These are phyloP conservation scores for Sycobia sp. DNA, from an alignment of 1,140 invertebrate species.

Conservation along the genomic window DNA sequence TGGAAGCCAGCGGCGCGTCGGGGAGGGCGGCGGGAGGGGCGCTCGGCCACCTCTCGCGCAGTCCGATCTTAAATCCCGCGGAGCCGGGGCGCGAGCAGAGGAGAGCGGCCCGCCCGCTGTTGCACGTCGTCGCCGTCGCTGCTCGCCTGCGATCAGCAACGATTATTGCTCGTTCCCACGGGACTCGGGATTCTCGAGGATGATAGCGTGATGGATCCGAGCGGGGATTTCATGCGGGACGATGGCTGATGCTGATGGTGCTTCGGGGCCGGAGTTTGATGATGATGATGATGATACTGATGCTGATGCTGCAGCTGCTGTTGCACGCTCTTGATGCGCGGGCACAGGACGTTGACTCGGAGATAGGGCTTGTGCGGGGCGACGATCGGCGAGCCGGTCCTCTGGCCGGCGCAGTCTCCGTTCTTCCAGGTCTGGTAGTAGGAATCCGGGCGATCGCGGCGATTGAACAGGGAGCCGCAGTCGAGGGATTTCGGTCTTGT, in stretches of 20 bases:
- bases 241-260: conserved; percentile 3
- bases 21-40: background rate
- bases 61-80: no score
- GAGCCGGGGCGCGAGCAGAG: no score
- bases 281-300: no score
- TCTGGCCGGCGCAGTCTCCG: no score
- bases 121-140: background rate
- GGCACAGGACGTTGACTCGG: conserved; percentile 57
- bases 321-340: conserved; percentile 65
- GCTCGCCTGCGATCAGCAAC: conserved; percentile 4
- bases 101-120: background rate
- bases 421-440: conserved; percentile 68
- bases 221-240: conserved; percentile 21
- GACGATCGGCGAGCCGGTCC: no score
- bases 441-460: conserved; percentile 48
- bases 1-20: background rate
- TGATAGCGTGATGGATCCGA: conserved; percentile 12
- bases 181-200: conserved; percentile 13
- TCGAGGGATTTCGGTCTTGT: conserved; percentile 49
- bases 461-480: conserved; percentile 5
- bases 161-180: conserved; percentile 2
- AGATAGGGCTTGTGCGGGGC: conserved; percentile 46
- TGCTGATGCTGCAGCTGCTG: conserved; percentile 57
- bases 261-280: conserved; percentile 47
- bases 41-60: background rate